Base-by-base conservation (phyloP, 2,113 vertebrate species). In the Bagarius yarrelli region DNA sequence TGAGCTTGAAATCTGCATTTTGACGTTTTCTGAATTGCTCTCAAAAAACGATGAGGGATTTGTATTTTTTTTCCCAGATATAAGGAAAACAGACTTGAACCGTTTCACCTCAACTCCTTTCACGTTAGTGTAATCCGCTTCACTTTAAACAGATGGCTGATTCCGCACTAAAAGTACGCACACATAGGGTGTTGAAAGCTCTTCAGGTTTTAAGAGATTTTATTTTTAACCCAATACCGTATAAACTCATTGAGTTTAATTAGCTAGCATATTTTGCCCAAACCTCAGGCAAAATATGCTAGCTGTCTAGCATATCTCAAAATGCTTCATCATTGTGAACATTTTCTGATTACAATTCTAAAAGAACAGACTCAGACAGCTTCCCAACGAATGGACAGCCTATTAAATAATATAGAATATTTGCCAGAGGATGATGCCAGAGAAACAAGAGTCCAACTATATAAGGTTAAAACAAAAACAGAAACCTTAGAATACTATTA, bases 361-460 rank as follows among this genome's bases (percentile, higher is more conserved):
- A 60, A 70, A 27, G n/a, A 61, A 44, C 55, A 72, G 40, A 80
- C 27, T 44, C 19, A 12, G n/a, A 60, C 55, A 72, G 36, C 15
- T 40, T 69, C 53, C 34, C 23, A 32, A 52, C 23, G 67, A 12
- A 47, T 57, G 2, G 2, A 78, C 25, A 70, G 52, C 32, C 63
- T 34, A 25, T 27, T 9, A 59, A 79, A 40, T 18, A 15, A 44
- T 30, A 72, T 32, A 4, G 19, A 30, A 47, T 47, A 60, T 30
- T 71, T 53, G 76, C 25, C 67, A 56, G 25, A 74, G n/a, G 44
- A 50, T 64, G 36, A 30, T 67, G 55, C 34, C 71, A 71, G 59
- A 73, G 25, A 36, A 66, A 50, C 18, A 64, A 64, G 56, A n/a
- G 72, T 18, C n/a, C 30, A 15, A 71, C 36, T 32, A 40, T 50